Percentiles rank a stretch among this genome's conserved stretches.
Evolutionary conservation across 2,888 invertebrate genomes (phyloP).

Genomic region (Andrena praecox): DNA sequence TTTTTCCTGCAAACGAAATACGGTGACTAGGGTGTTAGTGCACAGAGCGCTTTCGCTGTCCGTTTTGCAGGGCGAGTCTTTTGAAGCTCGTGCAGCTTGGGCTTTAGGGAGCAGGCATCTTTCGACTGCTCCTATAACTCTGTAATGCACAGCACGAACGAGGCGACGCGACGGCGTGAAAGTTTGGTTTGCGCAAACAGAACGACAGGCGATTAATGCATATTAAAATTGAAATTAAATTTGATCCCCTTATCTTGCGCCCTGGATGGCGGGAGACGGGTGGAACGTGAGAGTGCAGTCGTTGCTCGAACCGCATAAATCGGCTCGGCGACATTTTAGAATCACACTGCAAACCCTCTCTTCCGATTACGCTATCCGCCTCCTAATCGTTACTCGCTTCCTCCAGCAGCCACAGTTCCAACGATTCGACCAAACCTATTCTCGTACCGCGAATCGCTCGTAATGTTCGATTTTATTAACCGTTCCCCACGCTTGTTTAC

Average conservation of each 20-base stretch:
- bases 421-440: background rate
- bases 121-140: background rate
- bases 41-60: no score
- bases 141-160: background rate
- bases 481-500: background rate
- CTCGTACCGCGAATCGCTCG: background rate
- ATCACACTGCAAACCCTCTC: slow-evolving; percentile 6
- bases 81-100: background rate
- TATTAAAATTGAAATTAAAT: slow-evolving; percentile 64
- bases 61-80: background rate
- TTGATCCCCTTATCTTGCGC: slow-evolving; percentile 45
- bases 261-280: slow-evolving; percentile 18
- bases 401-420: background rate
- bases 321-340: slow-evolving; percentile 11
- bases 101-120: background rate
- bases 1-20: background rate
- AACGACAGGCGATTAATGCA: slow-evolving; percentile 53
- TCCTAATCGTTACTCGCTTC: slow-evolving; percentile 2
- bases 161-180: background rate
- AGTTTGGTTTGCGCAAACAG: slow-evolving; percentile 47
- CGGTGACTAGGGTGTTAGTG: background rate
- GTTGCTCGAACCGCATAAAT: slow-evolving; percentile 29
- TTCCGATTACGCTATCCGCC: background rate
- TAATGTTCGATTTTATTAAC: slow-evolving; percentile 16
- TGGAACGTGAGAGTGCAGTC: slow-evolving; percentile 35